Conservation (phyloP, 1,140 invertebrate species). For the Drosophila setifemur region DNA sequence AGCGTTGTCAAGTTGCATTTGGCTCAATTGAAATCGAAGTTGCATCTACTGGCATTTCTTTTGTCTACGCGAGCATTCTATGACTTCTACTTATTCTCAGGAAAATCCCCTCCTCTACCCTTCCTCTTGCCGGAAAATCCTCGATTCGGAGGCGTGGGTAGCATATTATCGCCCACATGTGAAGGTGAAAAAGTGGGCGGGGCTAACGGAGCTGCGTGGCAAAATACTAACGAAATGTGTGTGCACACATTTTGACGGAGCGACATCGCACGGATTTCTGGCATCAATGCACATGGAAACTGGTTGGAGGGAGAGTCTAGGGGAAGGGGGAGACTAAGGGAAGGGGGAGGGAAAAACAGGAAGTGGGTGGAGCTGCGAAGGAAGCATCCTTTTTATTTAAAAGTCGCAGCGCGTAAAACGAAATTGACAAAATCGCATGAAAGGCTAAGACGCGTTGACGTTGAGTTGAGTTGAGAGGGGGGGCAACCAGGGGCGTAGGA, state of each 20-base stretch:
- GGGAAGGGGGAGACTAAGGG: background rate
- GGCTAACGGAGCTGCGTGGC: constrained; percentile 12
- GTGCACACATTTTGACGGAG: constrained; percentile 59
- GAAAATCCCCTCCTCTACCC: background rate
- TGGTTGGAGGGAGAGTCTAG: background rate
- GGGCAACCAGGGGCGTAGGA: background rate
- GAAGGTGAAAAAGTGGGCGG: constrained; percentile 5
- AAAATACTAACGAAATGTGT: constrained; percentile 17
- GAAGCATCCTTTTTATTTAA: constrained; percentile 56
- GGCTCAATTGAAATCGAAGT: constrained; percentile 74
- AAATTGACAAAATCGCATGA: constrained; percentile 71
- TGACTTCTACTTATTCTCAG: constrained; percentile 14
- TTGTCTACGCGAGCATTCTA: constrained; percentile 18
- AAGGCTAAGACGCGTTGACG: constrained; percentile 49
- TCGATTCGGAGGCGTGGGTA: background rate
- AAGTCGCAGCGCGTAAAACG: constrained; percentile 58
- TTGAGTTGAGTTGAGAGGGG: background rate
- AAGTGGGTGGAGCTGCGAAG: background rate
- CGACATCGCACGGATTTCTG: constrained; percentile 62
- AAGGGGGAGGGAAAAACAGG: background rate
- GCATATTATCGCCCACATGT: too few relatives aligned
- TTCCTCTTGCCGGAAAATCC: background rate
- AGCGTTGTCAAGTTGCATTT: constrained; percentile 65
- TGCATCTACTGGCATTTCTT: constrained; percentile 45
- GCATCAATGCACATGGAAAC: constrained; percentile 58